These are phyloP conservation scores for Eurosta solidaginis DNA, from an alignment of 1,140 invertebrate species.

Conservation along the genomic window DNA sequence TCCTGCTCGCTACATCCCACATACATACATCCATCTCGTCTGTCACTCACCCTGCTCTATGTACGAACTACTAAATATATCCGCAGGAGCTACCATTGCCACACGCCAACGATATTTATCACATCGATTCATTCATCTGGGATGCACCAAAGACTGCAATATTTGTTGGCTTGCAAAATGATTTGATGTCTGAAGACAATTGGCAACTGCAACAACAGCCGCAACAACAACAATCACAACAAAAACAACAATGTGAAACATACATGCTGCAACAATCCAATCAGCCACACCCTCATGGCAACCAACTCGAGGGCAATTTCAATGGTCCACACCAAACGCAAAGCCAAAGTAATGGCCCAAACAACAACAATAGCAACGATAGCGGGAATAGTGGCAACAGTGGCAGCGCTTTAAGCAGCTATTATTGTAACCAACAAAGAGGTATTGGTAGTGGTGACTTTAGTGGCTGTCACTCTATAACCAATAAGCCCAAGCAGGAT, in stretches of 20 bases:
- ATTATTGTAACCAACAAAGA: slow-evolving; percentile 3
- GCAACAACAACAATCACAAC: neutral
- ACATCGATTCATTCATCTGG: slow-evolving; percentile 57
- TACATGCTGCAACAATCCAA: slow-evolving; percentile 17
- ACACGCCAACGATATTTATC: slow-evolving; percentile 49
- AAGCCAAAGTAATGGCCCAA: neutral
- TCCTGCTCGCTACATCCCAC: slow-evolving; percentile 15
- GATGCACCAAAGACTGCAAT: slow-evolving; percentile 57
- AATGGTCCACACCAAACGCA: neutral
- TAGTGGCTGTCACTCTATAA: neutral
- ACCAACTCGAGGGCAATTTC: slow-evolving; percentile 1
- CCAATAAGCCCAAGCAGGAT: slow-evolving; percentile 10
- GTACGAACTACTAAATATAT: slow-evolving; percentile 39
- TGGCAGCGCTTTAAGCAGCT: neutral
- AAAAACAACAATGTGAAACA: neutral
- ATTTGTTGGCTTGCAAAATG: slow-evolving; percentile 56
- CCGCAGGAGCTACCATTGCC: slow-evolving; percentile 55
- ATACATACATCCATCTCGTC: neutral
- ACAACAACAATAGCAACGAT: neutral
- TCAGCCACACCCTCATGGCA: neutral
- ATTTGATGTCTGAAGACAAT: slow-evolving; percentile 38
- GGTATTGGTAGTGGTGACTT: neutral
- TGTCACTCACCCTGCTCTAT: slow-evolving; percentile 10
- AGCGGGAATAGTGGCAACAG: neutral
- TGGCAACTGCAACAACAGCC: slow-evolving; percentile 2